Evolutionary conservation across 2,797 vertebrate genomes (phyloP), one percentile per base, ranked within the genome.

Genomic region (Fundulus diaphanus): DNA sequence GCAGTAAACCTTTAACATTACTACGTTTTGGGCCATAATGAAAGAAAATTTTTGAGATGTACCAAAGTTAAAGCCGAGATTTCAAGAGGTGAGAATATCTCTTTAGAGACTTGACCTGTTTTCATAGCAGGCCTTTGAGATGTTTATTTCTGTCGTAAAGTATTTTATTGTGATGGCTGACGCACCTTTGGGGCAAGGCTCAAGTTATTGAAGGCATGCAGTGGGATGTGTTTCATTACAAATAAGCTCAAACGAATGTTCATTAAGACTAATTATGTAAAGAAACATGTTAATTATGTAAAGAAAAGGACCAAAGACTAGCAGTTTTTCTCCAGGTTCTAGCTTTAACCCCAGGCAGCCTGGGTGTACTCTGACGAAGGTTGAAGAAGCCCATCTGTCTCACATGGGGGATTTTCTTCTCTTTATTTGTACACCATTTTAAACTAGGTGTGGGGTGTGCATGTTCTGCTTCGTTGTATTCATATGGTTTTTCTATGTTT

Each of bases 391-490:
- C 71, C 82, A 77, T 84, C 78, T 87, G 86, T 9, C 51, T 54
- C 52, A 54, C 11, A n/a, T 54, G 52, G 7, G 5, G 52, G 18
- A 22, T 29, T 59, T 29, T 31, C 13, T 63, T 63, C 9, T 29
- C 42, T 16, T 16, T 46, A 15, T 46, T 29, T 29, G 15, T 15
- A n/a, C 15, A 68, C 5, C 20, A 46, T 73, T 63, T 73, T 22
- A 29, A 40, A 54, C 15, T 24, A 9, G 31, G 52, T 20, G 6
- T 12, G 42, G 54, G 37, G 22, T 72, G 0, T 67, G 67, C 56
- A 20, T 66, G 82, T 89, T 84, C 81, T 84, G 79, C 75, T 81
- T 33, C 72, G 77, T 65, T 71, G 56, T 69, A 70, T 76, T 83
- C 70, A 56, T 31, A 1, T 6, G 54, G n/a, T 77, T 75, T 75